A percentile compares a stretch with the other conserved stretches of the same genome.
Conservation (phyloP, 2,888 invertebrate species). For the Platypus cylindrus region DNA sequence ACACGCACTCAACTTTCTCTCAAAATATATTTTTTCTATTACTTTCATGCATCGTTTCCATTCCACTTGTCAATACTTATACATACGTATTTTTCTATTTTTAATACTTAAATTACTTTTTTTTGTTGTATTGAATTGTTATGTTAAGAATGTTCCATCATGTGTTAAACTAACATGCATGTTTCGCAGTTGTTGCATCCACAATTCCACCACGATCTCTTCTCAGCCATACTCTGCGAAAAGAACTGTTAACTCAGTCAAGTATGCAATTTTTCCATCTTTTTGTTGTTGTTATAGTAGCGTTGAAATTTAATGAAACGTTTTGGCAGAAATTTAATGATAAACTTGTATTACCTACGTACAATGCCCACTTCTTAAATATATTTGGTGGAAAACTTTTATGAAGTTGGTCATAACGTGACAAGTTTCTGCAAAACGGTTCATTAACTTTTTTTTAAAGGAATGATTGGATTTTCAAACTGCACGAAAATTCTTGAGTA, state of each 20-base stretch:
- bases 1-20: not conserved
- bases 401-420: too few species aligned
- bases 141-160: conserved; percentile 1
- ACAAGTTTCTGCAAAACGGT: too few species aligned
- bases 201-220: conserved; percentile 27
- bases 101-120: not conserved
- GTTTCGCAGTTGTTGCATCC: conserved; percentile 24
- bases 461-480: too few species aligned
- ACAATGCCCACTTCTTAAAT: too few species aligned
- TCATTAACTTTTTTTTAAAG: too few species aligned
- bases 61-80: too few species aligned
- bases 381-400: too few species aligned
- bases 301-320: not conserved
- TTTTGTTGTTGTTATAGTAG: conserved; percentile 6
- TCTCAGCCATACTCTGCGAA: conserved; percentile 28
- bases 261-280: conserved; percentile 27
- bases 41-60: too few species aligned
- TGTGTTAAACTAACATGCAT: conserved; percentile 20
- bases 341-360: too few species aligned
- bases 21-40: not conserved
- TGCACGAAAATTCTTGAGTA: too few species aligned
- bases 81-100: not conserved
- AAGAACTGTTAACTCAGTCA: conserved; percentile 32
- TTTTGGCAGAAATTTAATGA: not conserved
- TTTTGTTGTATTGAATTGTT: not conserved